A percentile compares a stretch with the other conserved stretches of the same genome.
phyloP scores from a whole-genome alignment of 2,888 invertebrate species.

The Caenorhabditis sp. region DNA sequence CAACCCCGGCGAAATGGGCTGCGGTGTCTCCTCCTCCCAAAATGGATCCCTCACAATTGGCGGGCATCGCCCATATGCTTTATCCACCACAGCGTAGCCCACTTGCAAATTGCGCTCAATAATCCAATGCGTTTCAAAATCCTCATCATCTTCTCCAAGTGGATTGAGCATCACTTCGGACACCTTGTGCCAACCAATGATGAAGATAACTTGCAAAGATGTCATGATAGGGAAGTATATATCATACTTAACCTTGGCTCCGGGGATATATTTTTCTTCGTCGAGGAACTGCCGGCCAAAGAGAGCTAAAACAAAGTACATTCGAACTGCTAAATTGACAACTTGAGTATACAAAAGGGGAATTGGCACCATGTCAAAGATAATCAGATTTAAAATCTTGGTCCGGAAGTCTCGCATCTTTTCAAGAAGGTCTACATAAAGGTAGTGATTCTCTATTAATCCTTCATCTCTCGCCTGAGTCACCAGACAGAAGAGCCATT shows the following conservation, averaged over 20 bases:
- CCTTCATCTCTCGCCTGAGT: constrained; percentile 42
- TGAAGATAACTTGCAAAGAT: constrained; percentile 65
- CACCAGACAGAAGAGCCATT: constrained; percentile 52
- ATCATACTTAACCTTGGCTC: constrained; percentile 48
- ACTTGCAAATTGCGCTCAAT: constrained; percentile 64
- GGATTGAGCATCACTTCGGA: constrained; percentile 67
- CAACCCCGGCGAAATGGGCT: constrained; percentile 18
- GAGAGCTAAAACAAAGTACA: constrained; percentile 63
- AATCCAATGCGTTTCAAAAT: constrained; percentile 67
- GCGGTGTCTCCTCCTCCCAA: constrained; percentile 43
- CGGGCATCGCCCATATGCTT: constrained; percentile 60
- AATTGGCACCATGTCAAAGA: constrained; percentile 65
- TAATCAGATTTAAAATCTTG: constrained; percentile 57
- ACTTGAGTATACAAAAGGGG: constrained; percentile 52
- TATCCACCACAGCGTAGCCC: constrained; percentile 62
- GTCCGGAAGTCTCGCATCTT: constrained; percentile 63
- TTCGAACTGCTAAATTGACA: constrained; percentile 61
- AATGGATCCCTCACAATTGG: constrained; percentile 51
- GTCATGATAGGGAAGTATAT: constrained; percentile 62
- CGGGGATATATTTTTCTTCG: constrained; percentile 30
- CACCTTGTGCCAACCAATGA: constrained; percentile 67
- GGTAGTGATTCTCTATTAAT: constrained; percentile 50
- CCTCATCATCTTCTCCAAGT: constrained; percentile 64
- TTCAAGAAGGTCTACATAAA: constrained; percentile 61
- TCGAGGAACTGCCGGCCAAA: constrained; percentile 62